These are phyloP conservation scores for Athene noctua DNA, from an alignment of 2,113 vertebrate genomes.

Conservation along the genomic window DNA sequence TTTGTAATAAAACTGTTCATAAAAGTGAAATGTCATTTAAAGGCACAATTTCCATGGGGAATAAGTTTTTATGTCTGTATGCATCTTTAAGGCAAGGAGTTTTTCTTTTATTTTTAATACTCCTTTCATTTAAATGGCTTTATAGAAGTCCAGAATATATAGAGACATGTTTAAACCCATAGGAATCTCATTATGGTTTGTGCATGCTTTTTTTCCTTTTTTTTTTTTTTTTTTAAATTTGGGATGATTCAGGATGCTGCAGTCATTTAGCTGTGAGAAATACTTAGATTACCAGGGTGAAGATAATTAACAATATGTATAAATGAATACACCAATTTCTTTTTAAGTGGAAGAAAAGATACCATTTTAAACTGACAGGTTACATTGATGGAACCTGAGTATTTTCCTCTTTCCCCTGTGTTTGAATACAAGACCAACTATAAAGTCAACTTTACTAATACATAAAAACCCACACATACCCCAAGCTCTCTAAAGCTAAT, in stretches of 20 bases:
- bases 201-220: background rate
- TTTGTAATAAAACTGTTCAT: slow-evolving; percentile 70
- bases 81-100: slow-evolving; percentile 18
- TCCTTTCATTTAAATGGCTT: slow-evolving; percentile 46
- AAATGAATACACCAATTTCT: background rate
- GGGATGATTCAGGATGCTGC: background rate
- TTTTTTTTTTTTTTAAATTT: background rate
- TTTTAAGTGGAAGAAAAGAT: background rate
- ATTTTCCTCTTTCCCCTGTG: background rate
- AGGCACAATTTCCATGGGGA: slow-evolving; percentile 56
- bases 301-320: background rate
- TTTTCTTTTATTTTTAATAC: background rate
- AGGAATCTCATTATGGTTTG: slow-evolving; percentile 14
- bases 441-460: background rate
- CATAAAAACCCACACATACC: background rate
- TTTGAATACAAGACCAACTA: background rate
- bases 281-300: background rate
- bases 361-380: background rate
- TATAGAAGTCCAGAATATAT: background rate
- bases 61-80: slow-evolving; percentile 57
- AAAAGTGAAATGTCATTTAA: slow-evolving; percentile 69
- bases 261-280: slow-evolving; percentile 2
- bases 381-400: background rate
- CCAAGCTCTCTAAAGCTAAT: background rate
- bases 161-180: background rate